Conservation (phyloP, 2,888 invertebrate species). For the Drosophila setosimentum region DNA sequence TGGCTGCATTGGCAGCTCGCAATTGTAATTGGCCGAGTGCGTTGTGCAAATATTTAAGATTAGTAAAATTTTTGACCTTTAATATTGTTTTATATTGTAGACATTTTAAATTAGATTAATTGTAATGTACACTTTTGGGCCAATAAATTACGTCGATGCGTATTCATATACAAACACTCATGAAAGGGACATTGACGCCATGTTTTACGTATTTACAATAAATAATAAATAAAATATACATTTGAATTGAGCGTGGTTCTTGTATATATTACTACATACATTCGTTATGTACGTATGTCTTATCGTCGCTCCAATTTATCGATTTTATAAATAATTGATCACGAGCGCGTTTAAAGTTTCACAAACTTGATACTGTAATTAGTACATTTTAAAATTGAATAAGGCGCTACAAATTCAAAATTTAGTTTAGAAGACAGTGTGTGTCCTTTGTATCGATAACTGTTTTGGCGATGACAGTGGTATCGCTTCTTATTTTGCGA, state of each 20-base stretch:
- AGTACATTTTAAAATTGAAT: neutral
- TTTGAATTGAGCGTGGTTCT: neutral
- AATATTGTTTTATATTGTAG: conserved; percentile 66
- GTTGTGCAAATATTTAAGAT: conserved; percentile 80
- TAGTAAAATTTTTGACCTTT: conserved; percentile 75
- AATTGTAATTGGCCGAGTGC: conserved; percentile 71
- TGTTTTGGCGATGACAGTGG: neutral
- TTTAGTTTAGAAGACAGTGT: neutral
- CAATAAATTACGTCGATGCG: conserved; percentile 53
- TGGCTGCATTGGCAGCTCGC: conserved; percentile 18
- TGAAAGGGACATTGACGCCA: neutral
- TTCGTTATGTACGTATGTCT: no score
- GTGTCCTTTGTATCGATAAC: conserved; percentile 6
- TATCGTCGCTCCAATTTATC: neutral
- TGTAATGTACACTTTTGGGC: conserved; percentile 59
- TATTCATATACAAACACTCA: conserved; percentile 32
- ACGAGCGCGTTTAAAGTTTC: neutral
- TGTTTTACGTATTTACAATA: neutral
- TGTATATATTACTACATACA: neutral
- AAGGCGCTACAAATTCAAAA: neutral
- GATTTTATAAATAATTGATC: neutral
- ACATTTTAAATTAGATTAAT: conserved; percentile 72
- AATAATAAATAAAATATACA: no score
- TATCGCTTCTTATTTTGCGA: neutral
- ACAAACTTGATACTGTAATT: neutral